These are phyloP conservation scores for Caenorhabditis panamensis DNA, from an alignment of 2,888 invertebrate species.

Conservation along the genomic window DNA sequence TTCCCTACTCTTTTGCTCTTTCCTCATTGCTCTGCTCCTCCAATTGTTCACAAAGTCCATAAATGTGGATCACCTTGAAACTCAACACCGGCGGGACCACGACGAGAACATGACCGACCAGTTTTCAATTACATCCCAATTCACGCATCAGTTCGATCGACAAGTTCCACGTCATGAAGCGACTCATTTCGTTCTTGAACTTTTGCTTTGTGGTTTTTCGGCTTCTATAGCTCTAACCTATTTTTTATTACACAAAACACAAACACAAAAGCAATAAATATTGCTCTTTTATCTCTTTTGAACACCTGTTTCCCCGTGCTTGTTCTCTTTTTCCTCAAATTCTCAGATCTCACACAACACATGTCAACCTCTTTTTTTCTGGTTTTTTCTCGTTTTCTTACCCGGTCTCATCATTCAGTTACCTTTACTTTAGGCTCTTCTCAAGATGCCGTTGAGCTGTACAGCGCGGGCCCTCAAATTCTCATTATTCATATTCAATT, in stretches of 20 bases:
- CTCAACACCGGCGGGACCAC: conserved; percentile 28
- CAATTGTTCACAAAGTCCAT: conserved; percentile 24
- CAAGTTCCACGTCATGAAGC: conserved; percentile 40
- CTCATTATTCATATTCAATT: conserved; percentile 80
- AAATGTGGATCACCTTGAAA: conserved; percentile 52
- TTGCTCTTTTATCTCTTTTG: conserved; percentile 29
- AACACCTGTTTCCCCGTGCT: conserved; percentile 45
- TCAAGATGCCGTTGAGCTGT: conserved; percentile 78
- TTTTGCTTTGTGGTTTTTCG: not conserved
- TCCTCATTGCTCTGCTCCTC: conserved; percentile 8
- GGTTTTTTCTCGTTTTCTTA: conserved; percentile 5
- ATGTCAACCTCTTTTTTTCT: conserved; percentile 38
- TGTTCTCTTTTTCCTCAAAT: conserved; percentile 29
- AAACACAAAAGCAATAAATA: conserved; percentile 7
- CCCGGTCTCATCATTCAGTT: not conserved
- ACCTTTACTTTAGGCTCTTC: not conserved
- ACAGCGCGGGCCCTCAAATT: conserved; percentile 81
- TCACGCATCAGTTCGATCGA: conserved; percentile 23
- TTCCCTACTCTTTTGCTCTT: conserved; percentile 21
- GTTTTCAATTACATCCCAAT: conserved; percentile 53
- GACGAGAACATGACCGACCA: conserved; percentile 25
- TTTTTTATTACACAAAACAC: not conserved
- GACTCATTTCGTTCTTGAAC: conserved; percentile 6
- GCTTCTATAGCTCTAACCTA: not conserved
- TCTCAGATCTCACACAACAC: conserved; percentile 24